These are phyloP conservation scores for Ceratotherium simum DNA, from an alignment of 2,113 vertebrate genomes.

Conservation along the genomic window DNA sequence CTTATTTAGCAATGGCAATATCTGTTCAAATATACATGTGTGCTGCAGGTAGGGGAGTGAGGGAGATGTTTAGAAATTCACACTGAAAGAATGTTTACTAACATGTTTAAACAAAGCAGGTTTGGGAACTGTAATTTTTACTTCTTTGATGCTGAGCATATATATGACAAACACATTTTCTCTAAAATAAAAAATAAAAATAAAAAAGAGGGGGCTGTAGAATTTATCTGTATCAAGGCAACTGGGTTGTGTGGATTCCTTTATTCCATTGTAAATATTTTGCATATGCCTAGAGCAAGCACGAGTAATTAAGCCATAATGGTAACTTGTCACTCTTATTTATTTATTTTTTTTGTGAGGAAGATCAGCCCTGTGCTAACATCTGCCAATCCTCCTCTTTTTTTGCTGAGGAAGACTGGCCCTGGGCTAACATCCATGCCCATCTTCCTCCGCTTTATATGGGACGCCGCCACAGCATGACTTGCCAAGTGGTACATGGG, in stretches of 20 bases:
- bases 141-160: not conserved
- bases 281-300: not conserved
- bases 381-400: too few species aligned
- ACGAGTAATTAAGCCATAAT: slow-evolving; percentile 12
- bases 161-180: not conserved
- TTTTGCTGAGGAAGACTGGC: too few species aligned
- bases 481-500: too few species aligned
- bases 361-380: too few species aligned
- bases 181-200: not conserved
- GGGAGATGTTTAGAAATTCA: slow-evolving; percentile 22
- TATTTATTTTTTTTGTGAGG: too few species aligned
- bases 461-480: too few species aligned
- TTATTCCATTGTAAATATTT: slow-evolving; percentile 38
- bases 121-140: not conserved
- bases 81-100: slow-evolving; percentile 47
- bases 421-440: too few species aligned
- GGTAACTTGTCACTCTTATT: not conserved
- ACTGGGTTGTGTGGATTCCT: not conserved
- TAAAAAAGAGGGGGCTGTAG: not conserved
- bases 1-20: slow-evolving; percentile 40
- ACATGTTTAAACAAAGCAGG: slow-evolving; percentile 36
- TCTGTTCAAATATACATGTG: slow-evolving; percentile 1
- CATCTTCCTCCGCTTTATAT: too few species aligned
- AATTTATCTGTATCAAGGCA: not conserved
- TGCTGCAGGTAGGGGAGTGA: not conserved